Conservation (phyloP, 2,888 invertebrate genomes). For the Scaptomyza flava region DNA sequence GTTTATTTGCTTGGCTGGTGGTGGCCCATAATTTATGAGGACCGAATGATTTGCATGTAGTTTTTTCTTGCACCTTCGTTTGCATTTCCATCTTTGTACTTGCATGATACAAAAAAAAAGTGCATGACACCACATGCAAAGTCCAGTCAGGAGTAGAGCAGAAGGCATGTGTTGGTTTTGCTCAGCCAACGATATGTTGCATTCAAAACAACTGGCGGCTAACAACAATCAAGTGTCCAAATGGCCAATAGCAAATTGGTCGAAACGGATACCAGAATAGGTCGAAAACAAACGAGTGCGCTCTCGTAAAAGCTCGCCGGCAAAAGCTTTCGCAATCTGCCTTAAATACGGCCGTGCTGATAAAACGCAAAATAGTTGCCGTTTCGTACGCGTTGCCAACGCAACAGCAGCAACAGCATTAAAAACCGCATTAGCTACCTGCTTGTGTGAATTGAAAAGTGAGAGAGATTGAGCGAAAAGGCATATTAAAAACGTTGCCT, state of each 20-base stretch:
- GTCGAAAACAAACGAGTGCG: slow-evolving; percentile 41
- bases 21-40: slow-evolving; percentile 70
- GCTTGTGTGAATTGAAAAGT: not conserved
- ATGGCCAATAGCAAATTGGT: slow-evolving; percentile 63
- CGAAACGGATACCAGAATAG: slow-evolving; percentile 52
- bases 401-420: slow-evolving; percentile 29
- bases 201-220: slow-evolving; percentile 70
- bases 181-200: slow-evolving; percentile 54
- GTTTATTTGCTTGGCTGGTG: slow-evolving; percentile 63
- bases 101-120: slow-evolving; percentile 6
- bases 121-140: slow-evolving; percentile 4
- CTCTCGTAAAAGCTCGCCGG: slow-evolving; percentile 52
- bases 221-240: slow-evolving; percentile 39
- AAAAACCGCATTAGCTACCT: slow-evolving; percentile 6
- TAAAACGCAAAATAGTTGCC: slow-evolving; percentile 68
- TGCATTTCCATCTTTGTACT: slow-evolving; percentile 17
- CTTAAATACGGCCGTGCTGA: slow-evolving; percentile 64
- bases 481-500: slow-evolving; percentile 28
- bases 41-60: slow-evolving; percentile 75
- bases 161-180: slow-evolving; percentile 33
- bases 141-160: slow-evolving; percentile 23
- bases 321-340: slow-evolving; percentile 56
- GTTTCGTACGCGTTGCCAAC: slow-evolving; percentile 67
- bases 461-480: slow-evolving; percentile 18
- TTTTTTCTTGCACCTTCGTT: slow-evolving; percentile 55